Percentiles rank a stretch among this genome's conserved stretches.
Evolutionary conservation across 2,113 vertebrate genomes (phyloP).

Genomic region (Turdus rufiventris): DNA sequence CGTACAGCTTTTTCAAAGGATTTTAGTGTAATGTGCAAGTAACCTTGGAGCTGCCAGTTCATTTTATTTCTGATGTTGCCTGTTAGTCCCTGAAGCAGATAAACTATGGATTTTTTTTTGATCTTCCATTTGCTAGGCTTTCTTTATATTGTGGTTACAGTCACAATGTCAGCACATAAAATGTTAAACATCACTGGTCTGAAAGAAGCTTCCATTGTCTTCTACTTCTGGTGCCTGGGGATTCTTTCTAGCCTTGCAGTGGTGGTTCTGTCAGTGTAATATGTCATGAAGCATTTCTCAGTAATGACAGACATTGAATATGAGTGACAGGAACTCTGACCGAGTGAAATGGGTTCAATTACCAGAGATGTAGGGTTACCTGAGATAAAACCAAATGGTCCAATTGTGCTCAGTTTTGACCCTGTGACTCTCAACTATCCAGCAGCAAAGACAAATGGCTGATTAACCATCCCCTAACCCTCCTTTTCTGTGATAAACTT

Average conservation of each 20-base stretch:
- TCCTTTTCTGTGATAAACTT: slow-evolving; percentile 70
- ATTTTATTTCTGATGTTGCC: slow-evolving; percentile 55
- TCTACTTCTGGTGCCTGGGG: slow-evolving; percentile 61
- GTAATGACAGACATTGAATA: slow-evolving; percentile 77
- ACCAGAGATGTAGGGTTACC: slow-evolving; percentile 74
- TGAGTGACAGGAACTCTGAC: slow-evolving; percentile 80
- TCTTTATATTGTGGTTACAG: slow-evolving; percentile 51
- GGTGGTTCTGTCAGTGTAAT: slow-evolving; percentile 70
- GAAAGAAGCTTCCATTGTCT: slow-evolving; percentile 66
- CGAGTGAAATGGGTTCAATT: slow-evolving; percentile 76
- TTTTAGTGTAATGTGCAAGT: not conserved
- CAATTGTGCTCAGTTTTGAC: slow-evolving; percentile 71
- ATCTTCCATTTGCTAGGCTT: slow-evolving; percentile 65
- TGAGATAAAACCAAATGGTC: slow-evolving; percentile 76
- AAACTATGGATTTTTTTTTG: slow-evolving; percentile 58
- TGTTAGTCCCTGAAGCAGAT: slow-evolving; percentile 62
- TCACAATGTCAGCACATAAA: slow-evolving; percentile 68
- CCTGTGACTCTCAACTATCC: slow-evolving; percentile 65
- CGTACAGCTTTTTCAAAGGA: not conserved
- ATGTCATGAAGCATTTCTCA: slow-evolving; percentile 78
- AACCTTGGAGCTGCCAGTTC: slow-evolving; percentile 38
- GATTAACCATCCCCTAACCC: slow-evolving; percentile 66
- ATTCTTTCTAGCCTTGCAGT: slow-evolving; percentile 55
- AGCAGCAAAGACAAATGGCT: slow-evolving; percentile 71
- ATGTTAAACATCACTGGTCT: slow-evolving; percentile 69